Conservation (phyloP, 2,797 vertebrate species). For the Sphenodon punctatus region DNA sequence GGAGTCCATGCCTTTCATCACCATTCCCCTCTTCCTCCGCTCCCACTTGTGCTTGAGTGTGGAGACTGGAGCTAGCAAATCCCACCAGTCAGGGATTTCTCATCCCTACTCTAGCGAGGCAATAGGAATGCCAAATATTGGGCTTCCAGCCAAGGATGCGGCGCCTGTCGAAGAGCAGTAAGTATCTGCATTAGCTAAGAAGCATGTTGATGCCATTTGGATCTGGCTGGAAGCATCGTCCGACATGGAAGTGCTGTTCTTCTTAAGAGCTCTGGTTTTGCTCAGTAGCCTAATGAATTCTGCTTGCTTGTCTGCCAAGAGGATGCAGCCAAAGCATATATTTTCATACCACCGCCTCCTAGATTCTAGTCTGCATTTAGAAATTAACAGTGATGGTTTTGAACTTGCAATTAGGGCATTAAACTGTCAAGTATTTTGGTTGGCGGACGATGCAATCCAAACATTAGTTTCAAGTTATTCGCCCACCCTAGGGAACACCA, state of each 20-base stretch:
- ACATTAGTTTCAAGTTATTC: constrained; percentile 47
- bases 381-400: constrained; percentile 52
- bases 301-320: constrained; percentile 25
- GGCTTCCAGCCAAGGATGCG: not conserved
- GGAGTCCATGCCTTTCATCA: too few relatives aligned
- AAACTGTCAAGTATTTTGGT: constrained; percentile 66
- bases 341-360: constrained; percentile 63
- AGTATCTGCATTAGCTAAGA: not conserved
- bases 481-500: constrained; percentile 11
- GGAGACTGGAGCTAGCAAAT: too few relatives aligned
- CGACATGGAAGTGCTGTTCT: constrained; percentile 21
- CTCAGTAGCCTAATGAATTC: constrained; percentile 40
- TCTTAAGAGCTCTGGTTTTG: constrained; percentile 45
- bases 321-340: constrained; percentile 65
- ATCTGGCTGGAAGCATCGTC: constrained; percentile 22
- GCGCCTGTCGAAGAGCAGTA: not conserved
- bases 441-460: constrained; percentile 48
- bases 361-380: constrained; percentile 68
- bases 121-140: not conserved
- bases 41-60: too few relatives aligned
- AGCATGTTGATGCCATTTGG: not conserved
- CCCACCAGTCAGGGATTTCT: too few relatives aligned
- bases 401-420: constrained; percentile 50
- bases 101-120: not conserved
- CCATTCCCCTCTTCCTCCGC: too few relatives aligned